These are phyloP conservation scores for Apostichopus californicus DNA, from an alignment of 35 echinoderm and acorn worm genomes.

Conservation along the genomic window DNA sequence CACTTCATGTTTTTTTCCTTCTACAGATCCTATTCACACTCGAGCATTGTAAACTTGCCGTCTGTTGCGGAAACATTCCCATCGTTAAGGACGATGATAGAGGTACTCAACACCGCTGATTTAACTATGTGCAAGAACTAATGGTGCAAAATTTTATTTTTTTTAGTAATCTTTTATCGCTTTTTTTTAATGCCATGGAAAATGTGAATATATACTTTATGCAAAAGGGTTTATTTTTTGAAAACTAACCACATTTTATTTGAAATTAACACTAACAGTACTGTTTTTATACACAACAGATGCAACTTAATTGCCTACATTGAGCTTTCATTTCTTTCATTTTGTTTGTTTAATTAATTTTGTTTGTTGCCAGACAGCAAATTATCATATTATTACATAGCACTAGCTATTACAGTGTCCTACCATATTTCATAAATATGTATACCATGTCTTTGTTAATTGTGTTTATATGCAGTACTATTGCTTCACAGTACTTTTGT, in stretches of 20 bases:
- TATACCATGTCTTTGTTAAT: too few species aligned
- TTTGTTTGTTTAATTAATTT: too few species aligned
- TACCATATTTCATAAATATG: too few species aligned
- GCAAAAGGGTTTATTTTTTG: not conserved
- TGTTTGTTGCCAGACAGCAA: too few species aligned
- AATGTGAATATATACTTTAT: not conserved
- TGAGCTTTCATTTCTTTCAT: too few species aligned
- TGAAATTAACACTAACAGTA: not conserved
- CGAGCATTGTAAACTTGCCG: slow-evolving; percentile 63
- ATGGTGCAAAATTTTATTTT: not conserved
- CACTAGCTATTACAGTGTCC: too few species aligned
- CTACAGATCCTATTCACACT: slow-evolving; percentile 51
- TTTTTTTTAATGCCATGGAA: not conserved
- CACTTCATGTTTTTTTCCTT: slow-evolving; percentile 4
- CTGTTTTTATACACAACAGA: not conserved
- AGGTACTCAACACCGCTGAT: slow-evolving; percentile 69
- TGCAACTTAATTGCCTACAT: not conserved
- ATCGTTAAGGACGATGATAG: slow-evolving; percentile 78
- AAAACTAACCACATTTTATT: slow-evolving; percentile 17
- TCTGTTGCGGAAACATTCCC: slow-evolving; percentile 73
- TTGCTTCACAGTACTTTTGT: too few species aligned
- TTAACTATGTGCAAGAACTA: slow-evolving; percentile 39
- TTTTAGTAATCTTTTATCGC: not conserved
- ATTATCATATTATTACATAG: too few species aligned
- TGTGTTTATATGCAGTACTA: too few species aligned